Conservation (phyloP, 2,888 invertebrate species). For the Lycaena phlaeas region DNA sequence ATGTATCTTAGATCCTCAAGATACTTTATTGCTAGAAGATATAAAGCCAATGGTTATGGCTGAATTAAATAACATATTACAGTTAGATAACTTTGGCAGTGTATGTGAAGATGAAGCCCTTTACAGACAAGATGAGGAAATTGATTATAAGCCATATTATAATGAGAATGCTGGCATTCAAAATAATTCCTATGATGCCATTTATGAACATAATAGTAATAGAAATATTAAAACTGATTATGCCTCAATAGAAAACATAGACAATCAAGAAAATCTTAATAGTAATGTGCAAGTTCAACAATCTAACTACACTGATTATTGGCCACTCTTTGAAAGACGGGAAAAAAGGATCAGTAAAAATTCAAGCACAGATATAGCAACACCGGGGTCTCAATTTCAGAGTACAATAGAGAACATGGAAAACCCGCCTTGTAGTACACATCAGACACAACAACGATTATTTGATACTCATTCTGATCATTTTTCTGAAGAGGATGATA, state of each 20-base stretch:
- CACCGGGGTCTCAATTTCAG: constrained; percentile 15
- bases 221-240: background rate
- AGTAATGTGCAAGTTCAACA: constrained; percentile 18
- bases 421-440: constrained; percentile 11
- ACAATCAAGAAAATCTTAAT: constrained; percentile 18
- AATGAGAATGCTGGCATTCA: background rate
- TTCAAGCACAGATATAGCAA: constrained; percentile 22
- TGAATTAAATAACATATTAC: constrained; percentile 71
- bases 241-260: constrained; percentile 18
- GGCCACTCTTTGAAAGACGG: constrained; percentile 37
- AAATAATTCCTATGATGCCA: background rate
- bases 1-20: constrained; percentile 72
- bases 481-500: constrained; percentile 50
- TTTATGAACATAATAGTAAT: background rate
- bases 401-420: constrained; percentile 15
- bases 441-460: constrained; percentile 28
- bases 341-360: constrained; percentile 24
- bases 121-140: constrained; percentile 10
- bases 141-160: constrained; percentile 10
- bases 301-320: constrained; percentile 17
- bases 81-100: constrained; percentile 49
- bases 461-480: constrained; percentile 42
- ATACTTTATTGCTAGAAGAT: constrained; percentile 68
- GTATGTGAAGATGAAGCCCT: constrained; percentile 29
- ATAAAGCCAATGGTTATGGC: constrained; percentile 74